Percentiles rank a stretch among this genome's conserved stretches.
Evolutionary conservation across 2,797 vertebrate species (phyloP).

Genomic region (Allobates femoralis): DNA sequence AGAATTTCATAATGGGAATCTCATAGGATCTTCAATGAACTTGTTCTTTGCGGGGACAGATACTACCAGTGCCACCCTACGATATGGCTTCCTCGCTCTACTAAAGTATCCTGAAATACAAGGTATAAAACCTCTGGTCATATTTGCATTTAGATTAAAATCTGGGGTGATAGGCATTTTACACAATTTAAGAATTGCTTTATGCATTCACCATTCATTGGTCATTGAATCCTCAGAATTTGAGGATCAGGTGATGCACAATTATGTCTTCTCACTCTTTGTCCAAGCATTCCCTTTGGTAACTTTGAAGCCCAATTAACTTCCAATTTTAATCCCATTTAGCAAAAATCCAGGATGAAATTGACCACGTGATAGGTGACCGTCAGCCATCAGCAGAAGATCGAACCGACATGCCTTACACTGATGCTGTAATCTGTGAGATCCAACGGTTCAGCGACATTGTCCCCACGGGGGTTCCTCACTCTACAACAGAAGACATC

Average conservation of each 20-base stretch:
- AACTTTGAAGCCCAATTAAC: neutral
- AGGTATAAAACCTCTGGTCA: conserved; percentile 2
- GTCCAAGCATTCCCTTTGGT: neutral
- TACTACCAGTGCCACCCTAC: conserved; percentile 62
- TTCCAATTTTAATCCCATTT: neutral
- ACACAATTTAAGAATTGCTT: neutral
- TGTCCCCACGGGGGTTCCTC: conserved; percentile 38
- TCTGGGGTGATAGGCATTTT: neutral
- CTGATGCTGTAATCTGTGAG: conserved; percentile 43
- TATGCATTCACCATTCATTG: neutral
- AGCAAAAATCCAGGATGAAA: conserved; percentile 45
- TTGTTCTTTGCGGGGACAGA: conserved; percentile 63
- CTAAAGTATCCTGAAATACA: conserved; percentile 63
- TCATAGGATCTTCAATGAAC: conserved; percentile 60
- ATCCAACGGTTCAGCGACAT: conserved; percentile 49
- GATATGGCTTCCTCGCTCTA: conserved; percentile 63
- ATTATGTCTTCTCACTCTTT: neutral
- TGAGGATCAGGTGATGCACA: neutral
- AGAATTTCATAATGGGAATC: conserved; percentile 62
- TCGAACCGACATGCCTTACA: conserved; percentile 41
- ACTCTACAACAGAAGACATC: conserved; percentile 32
- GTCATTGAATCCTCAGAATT: neutral
- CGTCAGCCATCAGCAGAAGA: conserved; percentile 35
- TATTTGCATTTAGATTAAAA: neutral
- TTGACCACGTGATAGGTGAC: conserved; percentile 36